Percentiles rank a stretch among this genome's conserved stretches.
Conservation (phyloP, 2,113 vertebrate genomes). For the Microcebus tavaratra region DNA sequence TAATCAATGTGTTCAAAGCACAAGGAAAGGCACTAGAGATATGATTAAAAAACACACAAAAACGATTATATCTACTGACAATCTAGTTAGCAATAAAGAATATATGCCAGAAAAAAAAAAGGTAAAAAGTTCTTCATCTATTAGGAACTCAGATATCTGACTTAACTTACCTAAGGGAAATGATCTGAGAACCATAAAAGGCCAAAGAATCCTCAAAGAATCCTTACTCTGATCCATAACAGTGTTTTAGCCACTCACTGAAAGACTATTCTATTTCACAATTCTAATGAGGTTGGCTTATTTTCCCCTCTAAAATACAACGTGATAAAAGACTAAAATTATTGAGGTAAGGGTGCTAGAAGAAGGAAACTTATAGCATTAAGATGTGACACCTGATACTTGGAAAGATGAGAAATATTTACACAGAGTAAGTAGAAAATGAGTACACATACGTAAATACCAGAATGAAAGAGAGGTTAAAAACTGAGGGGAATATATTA, state of each 20-base stretch:
- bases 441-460: background rate
- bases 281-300: slow-evolving; percentile 1
- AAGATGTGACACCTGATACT: background rate
- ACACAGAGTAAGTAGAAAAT: slow-evolving; percentile 6
- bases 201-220: background rate
- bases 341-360: background rate
- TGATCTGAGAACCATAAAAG: background rate
- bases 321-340: background rate
- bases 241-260: background rate
- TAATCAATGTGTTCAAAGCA: slow-evolving; percentile 6
- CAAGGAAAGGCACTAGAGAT: background rate
- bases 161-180: background rate
- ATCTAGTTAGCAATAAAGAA: slow-evolving; percentile 22
- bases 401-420: slow-evolving; percentile 36
- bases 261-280: slow-evolving; percentile 16
- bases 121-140: background rate
- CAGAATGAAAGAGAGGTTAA: background rate
- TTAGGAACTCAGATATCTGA: background rate
- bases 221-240: background rate
- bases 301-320: background rate
- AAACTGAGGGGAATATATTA: background rate
- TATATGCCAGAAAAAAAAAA: background rate
- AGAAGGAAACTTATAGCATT: slow-evolving; percentile 18
- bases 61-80: background rate
- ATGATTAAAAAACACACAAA: background rate